Evolutionary conservation across 2,888 invertebrate species (phyloP).

Genomic region (Cephus pulcher): DNA sequence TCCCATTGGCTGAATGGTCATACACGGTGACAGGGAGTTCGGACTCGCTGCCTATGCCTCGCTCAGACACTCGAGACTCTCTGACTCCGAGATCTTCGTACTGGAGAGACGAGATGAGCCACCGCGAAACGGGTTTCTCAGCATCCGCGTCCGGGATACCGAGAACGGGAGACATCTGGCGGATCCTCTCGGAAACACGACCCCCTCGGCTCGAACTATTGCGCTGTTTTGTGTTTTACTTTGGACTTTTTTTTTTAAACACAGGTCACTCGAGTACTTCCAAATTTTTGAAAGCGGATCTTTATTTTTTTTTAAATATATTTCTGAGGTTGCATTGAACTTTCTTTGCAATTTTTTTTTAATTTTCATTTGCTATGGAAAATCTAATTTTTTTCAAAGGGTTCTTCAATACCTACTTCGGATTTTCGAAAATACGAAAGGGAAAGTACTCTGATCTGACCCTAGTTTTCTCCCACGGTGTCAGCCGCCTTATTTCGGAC

Average conservation of each 20-base stretch:
- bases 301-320: not conserved
- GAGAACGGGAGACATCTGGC: conserved; percentile 54
- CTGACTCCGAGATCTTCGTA: not conserved
- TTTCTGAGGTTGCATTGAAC: not conserved
- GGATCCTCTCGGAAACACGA: conserved; percentile 21
- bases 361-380: not conserved
- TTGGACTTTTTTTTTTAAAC: not conserved
- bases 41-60: conserved; percentile 7
- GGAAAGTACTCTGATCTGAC: not conserved
- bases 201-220: not conserved
- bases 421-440: not conserved
- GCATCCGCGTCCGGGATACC: conserved; percentile 36
- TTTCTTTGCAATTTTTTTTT: not conserved
- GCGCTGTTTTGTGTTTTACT: not conserved
- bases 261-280: not conserved
- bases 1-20: conserved; percentile 56
- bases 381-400: not conserved
- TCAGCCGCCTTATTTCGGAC: not conserved
- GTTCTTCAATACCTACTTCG: not conserved
- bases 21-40: conserved; percentile 45
- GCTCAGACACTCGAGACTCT: not conserved
- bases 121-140: conserved; percentile 29
- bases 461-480: not conserved
- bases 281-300: not conserved
- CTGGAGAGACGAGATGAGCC: conserved; percentile 22